These are phyloP conservation scores for Saccostrea cuccullata DNA, from an alignment of 1,140 invertebrate genomes.

Conservation along the genomic window DNA sequence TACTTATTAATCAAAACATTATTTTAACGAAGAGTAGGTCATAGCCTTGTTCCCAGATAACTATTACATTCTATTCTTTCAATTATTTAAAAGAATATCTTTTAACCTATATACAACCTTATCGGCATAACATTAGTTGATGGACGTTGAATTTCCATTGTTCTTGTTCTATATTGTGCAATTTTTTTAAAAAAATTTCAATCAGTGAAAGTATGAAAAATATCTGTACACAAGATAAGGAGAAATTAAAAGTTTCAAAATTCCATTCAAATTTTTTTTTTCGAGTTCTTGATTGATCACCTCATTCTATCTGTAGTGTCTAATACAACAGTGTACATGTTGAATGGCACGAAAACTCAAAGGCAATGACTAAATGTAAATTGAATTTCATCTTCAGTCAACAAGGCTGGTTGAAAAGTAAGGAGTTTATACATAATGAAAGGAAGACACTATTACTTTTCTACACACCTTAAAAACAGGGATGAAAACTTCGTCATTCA, in stretches of 20 bases:
- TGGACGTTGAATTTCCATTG: no score
- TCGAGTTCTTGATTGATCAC: neutral
- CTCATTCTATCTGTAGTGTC: neutral
- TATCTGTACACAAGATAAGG: neutral
- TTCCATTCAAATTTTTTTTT: neutral
- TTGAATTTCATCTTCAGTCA: neutral
- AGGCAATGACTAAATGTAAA: conserved; percentile 5
- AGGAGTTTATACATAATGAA: neutral
- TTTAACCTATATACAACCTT: no score
- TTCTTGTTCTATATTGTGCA: no score
- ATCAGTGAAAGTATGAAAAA: neutral
- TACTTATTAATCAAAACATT: neutral
- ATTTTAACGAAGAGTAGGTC: neutral
- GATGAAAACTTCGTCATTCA: neutral
- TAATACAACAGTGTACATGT: neutral
- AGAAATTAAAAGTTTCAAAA: neutral
- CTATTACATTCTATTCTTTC: no score
- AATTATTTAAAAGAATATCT: no score
- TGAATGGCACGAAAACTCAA: neutral
- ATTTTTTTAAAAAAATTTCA: no score
- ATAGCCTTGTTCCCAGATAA: neutral
- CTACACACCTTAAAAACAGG: neutral
- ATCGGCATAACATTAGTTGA: no score
- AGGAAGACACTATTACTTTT: neutral
- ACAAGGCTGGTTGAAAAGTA: neutral